A percentile compares a stretch with the other conserved stretches of the same genome.
phyloP scores from a whole-genome alignment of 2,113 vertebrate genomes.

The Cyanistes caeruleus region DNA sequence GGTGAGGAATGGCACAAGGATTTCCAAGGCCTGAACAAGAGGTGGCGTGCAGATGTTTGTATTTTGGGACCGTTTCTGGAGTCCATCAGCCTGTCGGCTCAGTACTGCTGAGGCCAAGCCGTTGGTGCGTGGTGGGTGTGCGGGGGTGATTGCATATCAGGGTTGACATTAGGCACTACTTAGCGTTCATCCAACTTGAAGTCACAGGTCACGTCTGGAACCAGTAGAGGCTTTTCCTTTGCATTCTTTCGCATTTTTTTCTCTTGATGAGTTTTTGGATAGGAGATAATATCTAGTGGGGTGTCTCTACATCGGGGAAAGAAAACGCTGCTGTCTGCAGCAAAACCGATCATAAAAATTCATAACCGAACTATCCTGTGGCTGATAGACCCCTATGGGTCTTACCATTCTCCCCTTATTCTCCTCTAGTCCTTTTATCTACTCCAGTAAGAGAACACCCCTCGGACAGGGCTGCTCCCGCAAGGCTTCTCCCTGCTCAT shows the following conservation, averaged over 20 bases:
- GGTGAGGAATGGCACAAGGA: neutral
- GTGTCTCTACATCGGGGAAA: neutral
- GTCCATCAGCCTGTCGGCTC: neutral
- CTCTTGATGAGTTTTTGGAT: neutral
- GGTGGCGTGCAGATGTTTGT: too few species aligned
- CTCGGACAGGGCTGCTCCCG: too few species aligned
- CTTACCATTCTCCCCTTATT: neutral
- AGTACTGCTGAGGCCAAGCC: neutral
- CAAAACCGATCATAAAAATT: neutral
- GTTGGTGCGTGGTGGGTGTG: too few species aligned
- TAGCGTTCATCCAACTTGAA: neutral
- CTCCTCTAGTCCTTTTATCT: neutral
- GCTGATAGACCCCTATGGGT: neutral
- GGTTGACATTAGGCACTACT: too few species aligned
- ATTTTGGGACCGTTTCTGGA: neutral
- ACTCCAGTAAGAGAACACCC: neutral
- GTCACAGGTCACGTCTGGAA: neutral
- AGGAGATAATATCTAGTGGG: fast-evolving
- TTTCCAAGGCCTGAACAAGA: neutral
- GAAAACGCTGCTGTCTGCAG: neutral
- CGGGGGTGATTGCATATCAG: neutral
- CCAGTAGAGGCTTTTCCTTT: neutral
- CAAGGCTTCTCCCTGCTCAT: neutral
- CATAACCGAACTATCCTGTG: neutral
- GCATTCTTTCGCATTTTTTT: neutral